Base-by-base conservation (phyloP, 2,888 invertebrate genomes). In the Eueremaeus valkanovi region DNA sequence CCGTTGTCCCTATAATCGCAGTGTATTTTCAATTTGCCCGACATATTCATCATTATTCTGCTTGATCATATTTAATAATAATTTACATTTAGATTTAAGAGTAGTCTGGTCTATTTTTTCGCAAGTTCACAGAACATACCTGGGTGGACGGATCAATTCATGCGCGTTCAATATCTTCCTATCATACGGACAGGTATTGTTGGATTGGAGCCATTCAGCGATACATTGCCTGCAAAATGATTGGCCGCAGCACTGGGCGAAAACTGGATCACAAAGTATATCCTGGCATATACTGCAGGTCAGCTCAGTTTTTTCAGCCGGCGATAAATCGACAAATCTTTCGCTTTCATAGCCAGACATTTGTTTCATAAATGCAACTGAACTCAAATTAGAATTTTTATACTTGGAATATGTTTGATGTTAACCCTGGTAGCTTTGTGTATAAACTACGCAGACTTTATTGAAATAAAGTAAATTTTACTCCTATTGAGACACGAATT, bases 211-310 rank as follows among this genome's bases (percentile, higher is more conserved):
- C 70, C 70, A 70, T 27, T 40, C 42, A 21, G 42, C 45, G 45
- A 70, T 70, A 29, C 70, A 70, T 24, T 70, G 45, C 13, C 45
- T 45, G 29, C 70, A 70, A 9, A 70, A 70, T 3, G 70, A 45
- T 45, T 70, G 70, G 0, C 24, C 45, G 45, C 70, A 70, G 45
- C 70, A 70, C 42, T 70, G 24, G 70, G 70, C 27, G 36, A 70
- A 27, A 21, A 70, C 70, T 9, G 70, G 70, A 45, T 27, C 27
- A 13, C 40, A 24, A 13, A 70, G 27, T 27, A 70, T 70, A 29
- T 70, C 70, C 24, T 70, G 70, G 45, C 70, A 70, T 70, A 70
- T 70, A 70, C 70, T 70, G 29, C 70, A 70, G 6, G 70, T 70
- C 16, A 70, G 29, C 29, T 70, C 70, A 27, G 70, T 8, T 27